These are phyloP conservation scores for Abrostola tripartita DNA, from an alignment of 2,888 invertebrate genomes.

Conservation along the genomic window DNA sequence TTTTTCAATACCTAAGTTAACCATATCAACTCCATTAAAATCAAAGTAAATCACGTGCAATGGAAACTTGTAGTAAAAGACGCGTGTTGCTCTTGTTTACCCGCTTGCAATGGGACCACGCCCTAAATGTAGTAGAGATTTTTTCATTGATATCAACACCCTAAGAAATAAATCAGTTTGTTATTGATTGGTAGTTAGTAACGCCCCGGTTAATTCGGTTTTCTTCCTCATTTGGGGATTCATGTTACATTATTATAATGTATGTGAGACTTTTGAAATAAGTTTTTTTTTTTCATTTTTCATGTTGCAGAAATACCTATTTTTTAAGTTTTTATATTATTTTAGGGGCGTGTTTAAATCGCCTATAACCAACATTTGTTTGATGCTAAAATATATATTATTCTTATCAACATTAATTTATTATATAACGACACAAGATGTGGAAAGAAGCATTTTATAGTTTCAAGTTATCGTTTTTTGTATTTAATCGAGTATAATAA, in stretches of 20 bases:
- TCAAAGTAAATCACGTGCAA: no score
- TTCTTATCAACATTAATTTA: no score
- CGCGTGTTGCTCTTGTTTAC: background rate
- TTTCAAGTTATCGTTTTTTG: no score
- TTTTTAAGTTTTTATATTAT: background rate
- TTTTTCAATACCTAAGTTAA: no score
- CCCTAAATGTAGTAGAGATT: conserved; percentile 56
- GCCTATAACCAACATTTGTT: no score
- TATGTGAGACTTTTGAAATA: conserved; percentile 57
- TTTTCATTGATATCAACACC: conserved; percentile 70
- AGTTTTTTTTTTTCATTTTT: no score
- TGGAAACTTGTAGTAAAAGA: no score
- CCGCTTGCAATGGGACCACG: conserved; percentile 48
- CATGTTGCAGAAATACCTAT: conserved; percentile 27
- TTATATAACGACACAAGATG: no score
- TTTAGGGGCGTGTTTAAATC: background rate
- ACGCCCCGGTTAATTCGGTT: conserved; percentile 80
- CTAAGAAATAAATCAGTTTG: conserved; percentile 80
- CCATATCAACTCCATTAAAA: no score
- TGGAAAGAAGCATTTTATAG: no score
- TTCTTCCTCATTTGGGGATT: conserved; percentile 72
- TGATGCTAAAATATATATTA: no score
- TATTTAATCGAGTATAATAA: no score
- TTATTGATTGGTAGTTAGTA: conserved; percentile 85
- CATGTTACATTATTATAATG: conserved; percentile 66